Base-by-base conservation (phyloP, 1,140 invertebrate species). In the Arctopsyche grandis region DNA sequence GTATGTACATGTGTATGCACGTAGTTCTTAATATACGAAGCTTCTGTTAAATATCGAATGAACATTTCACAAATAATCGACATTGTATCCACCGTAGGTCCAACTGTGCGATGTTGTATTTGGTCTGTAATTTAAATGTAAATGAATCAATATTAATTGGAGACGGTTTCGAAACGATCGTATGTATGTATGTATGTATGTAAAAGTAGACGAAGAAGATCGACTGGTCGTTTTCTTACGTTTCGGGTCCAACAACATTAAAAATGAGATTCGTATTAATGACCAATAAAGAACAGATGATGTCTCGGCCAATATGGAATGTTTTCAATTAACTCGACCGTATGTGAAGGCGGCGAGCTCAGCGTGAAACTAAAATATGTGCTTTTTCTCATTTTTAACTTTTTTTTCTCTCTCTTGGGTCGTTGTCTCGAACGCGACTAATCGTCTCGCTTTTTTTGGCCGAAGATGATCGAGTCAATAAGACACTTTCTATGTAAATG, bases 261-360 rank as follows among this genome's bases (percentile, higher is more conserved):
- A 71, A 71, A 71, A 71, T 71, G 44, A 71, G 44, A 46, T 71
- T 71, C 26, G 69, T 71, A 71, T 38, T 71, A 71, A 71, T 71
- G 44, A 71, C 16, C 26, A 71, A 71, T 71, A 71, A 71, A 71
- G 69, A 71, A 16, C 44, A 46, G 26, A 71, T 38, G 69, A 71
- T 38, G 69, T 71, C 69, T 71, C 69, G 69, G 44, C 26, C 44
- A 71, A 48, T 46, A 71, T 71, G 69, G 69, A 46, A 71, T 71
- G 44, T 71, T 71, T 71, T 71, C 69, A 71, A 71, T 71, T 71
- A 71, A 22, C 63, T 66, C 22, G 21, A 24, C 63, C 63, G 14
- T 29, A 66, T 66, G 21, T 26, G 63, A 66, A 66, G 63, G 48
- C 21, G 21, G 63, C 63, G 63, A 26, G 24, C 63, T 29, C 63